A percentile compares a stretch with the other conserved stretches of the same genome.
These are phyloP conservation scores for Aix galericulata DNA, from an alignment of 2,113 vertebrate species.

Conservation along the genomic window DNA sequence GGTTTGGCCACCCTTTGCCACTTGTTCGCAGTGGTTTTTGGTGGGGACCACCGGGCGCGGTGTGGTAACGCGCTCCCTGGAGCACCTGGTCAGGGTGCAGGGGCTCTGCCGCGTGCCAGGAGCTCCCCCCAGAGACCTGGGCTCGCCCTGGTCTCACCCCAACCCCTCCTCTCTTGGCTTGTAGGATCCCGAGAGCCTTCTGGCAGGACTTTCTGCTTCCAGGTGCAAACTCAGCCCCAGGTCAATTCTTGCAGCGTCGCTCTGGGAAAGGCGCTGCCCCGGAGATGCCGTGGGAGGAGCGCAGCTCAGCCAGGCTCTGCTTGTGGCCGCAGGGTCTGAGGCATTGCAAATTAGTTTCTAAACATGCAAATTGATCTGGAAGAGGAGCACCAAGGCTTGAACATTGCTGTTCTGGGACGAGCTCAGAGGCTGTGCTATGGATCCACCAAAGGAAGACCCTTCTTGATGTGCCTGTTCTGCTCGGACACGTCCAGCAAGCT, in stretches of 20 bases:
- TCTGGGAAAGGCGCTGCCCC: neutral
- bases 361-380: conserved; percentile 27
- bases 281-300: neutral
- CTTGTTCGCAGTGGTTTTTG: neutral
- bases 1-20: neutral
- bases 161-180: neutral
- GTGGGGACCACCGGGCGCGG: neutral
- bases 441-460: conserved; percentile 6
- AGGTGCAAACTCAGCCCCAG: neutral
- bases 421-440: neutral
- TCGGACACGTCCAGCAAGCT: neutral
- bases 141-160: neutral
- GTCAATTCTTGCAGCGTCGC: neutral
- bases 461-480: neutral
- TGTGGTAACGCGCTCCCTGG: neutral
- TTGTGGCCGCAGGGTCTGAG: neutral
- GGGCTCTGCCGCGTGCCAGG: neutral
- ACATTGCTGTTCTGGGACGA: neutral
- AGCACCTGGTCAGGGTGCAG: neutral
- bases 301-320: neutral
- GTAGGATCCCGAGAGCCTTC: neutral
- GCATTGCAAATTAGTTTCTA: conserved; percentile 54
- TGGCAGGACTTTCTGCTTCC: neutral
- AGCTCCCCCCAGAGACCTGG: neutral
- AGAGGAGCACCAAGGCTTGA: conserved; percentile 36